Percentiles rank a stretch among this genome's conserved stretches.
These are phyloP conservation scores for Pterocles gutturalis DNA, from an alignment of 2,113 vertebrate genomes.

Conservation along the genomic window DNA sequence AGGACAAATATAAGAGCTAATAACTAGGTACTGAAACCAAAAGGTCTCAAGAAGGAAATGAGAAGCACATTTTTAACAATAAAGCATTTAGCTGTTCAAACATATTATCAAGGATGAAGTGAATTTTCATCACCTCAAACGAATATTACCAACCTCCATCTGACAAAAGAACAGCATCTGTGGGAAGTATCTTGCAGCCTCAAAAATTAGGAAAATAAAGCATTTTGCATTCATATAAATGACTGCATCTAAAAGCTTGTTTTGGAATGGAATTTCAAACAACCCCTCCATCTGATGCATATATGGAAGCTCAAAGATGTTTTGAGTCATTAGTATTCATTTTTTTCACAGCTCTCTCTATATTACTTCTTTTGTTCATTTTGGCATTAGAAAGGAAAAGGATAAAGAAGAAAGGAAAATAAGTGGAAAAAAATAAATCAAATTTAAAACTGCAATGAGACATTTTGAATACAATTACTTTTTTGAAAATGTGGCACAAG, in stretches of 20 bases:
- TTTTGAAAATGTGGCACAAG: background rate
- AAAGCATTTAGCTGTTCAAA: background rate
- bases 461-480: background rate
- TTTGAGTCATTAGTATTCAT: background rate
- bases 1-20: background rate
- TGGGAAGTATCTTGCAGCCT: background rate
- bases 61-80: background rate
- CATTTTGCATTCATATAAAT: background rate
- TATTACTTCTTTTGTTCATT: background rate
- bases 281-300: background rate
- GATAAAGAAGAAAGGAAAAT: background rate
- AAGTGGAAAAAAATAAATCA: background rate
- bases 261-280: background rate
- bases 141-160: background rate
- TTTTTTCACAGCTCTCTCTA: background rate
- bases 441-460: background rate
- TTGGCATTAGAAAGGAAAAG: background rate
- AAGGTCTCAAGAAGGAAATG: background rate
- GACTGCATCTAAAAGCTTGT: background rate
- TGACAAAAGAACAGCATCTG: background rate
- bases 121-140: background rate
- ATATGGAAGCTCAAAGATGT: background rate
- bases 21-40: background rate
- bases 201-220: background rate
- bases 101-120: background rate